phyloP scores from a whole-genome alignment of 2,113 vertebrate genomes.

The Mirza zaza region DNA sequence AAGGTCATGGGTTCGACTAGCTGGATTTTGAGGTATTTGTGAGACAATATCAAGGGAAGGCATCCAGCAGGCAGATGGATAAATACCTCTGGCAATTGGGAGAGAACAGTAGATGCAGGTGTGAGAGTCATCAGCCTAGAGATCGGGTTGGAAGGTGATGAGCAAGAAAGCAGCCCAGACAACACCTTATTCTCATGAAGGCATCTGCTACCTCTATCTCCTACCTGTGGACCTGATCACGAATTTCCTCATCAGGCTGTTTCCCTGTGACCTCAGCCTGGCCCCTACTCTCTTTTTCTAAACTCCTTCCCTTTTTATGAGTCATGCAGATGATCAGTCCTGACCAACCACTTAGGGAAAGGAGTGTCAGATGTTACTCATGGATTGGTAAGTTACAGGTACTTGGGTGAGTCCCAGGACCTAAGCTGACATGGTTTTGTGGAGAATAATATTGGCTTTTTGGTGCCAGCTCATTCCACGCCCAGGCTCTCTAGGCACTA shows the following conservation, averaged over 20 bases:
- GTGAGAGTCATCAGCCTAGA: background rate
- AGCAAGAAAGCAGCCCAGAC: background rate
- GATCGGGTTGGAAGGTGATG: background rate
- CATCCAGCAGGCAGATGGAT: background rate
- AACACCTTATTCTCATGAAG: background rate
- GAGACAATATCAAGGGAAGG: background rate
- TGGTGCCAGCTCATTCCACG: background rate
- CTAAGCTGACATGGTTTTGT: background rate
- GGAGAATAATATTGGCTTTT: slow-evolving; percentile 25
- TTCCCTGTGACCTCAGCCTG: background rate
- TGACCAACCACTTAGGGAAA: background rate
- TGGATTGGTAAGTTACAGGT: slow-evolving; percentile 13
- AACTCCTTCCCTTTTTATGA: slow-evolving; percentile 11
- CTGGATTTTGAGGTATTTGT: slow-evolving; percentile 30
- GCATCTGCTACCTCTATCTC: background rate
- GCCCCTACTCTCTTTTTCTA: background rate
- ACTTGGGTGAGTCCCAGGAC: background rate
- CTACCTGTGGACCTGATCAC: background rate
- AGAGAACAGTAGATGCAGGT: background rate
- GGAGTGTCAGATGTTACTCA: background rate
- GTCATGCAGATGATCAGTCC: slow-evolving; percentile 1
- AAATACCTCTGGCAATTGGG: background rate
- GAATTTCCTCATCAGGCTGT: background rate
- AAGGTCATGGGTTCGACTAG: background rate
- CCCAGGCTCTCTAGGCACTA: background rate